Evolutionary conservation across 1,140 invertebrate species (phyloP), one percentile per base, ranked within the genome.

Genomic region (Sarcophaga bullata): DNA sequence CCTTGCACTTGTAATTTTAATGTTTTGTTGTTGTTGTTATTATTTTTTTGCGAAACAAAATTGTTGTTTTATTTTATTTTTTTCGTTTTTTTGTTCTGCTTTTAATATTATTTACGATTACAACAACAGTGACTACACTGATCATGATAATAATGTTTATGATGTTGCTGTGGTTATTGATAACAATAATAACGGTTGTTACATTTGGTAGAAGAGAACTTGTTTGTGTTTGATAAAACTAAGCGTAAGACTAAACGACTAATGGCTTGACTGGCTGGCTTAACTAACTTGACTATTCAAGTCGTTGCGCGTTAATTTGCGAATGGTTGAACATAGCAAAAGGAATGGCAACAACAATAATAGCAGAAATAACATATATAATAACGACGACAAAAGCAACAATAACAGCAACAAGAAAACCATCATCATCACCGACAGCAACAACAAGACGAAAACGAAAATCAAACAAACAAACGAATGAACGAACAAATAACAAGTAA

Each of bases 261-360:
- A 68, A 68, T 58, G 54, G 54, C 54, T 58, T 58, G 54, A 58
- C n/a, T 68, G 62, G 62, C 62, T 68, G n/a, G 62, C n/a, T 19
- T 68, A 19, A 19, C 62, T 68, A 19, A 68, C 62, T 68, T 68
- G 17, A 68, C 62, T 68, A 68, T n/a, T 68, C 62, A 68, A 68
- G 62, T 68, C 62, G 62, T 68, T 68, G 62, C 62, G 62, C 62
- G 62, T 68, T 68, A 68, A 68, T 68, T 68, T 68, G 62, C 62
- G 62, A 68, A 68, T 68, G 62, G 17, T 17, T 68, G 62, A 68
- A 68, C 62, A 68, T 68, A 68, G n/a, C 62, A 68, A 68, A 68
- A 68, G 54, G 54, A 19, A 68, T n/a, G 62, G 62, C 62, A 68
- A 17, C 54, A 58, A 10, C 54, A 58, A 58, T n/a, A 58, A 58